A percentile compares a stretch with the other conserved stretches of the same genome.
Conservation (phyloP, 1,140 invertebrate species). For the Euura lappo region DNA sequence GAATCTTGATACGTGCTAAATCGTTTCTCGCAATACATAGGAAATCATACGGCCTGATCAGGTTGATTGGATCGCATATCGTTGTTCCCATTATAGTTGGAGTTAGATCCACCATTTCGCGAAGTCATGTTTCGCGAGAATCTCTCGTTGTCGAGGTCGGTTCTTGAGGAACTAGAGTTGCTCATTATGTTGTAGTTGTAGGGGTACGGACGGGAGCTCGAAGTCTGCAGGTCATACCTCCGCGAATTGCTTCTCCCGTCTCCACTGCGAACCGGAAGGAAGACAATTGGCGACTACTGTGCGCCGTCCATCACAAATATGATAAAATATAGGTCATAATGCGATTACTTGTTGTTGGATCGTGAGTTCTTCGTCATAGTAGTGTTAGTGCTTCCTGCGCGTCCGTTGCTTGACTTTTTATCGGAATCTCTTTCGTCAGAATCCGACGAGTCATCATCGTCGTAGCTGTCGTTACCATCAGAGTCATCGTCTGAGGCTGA, state of each 20-base stretch:
- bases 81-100: neutral
- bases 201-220: neutral
- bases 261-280: neutral
- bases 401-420: conserved; percentile 34
- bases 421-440: conserved; percentile 45
- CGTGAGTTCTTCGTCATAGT: conserved; percentile 17
- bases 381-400: conserved; percentile 21
- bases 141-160: neutral
- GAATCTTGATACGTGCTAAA: too few relatives aligned
- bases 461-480: conserved; percentile 24
- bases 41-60: neutral
- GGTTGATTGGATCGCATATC: neutral
- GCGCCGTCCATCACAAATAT: neutral
- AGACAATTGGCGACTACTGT: too few relatives aligned
- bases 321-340: neutral
- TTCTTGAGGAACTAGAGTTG: neutral
- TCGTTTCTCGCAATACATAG: neutral
- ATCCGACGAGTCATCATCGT: conserved; percentile 23
- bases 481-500: conserved; percentile 29
- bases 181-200: neutral
- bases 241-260: neutral
- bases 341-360: conserved; percentile 13
- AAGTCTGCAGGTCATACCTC: neutral
- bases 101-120: neutral
- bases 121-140: neutral